Base-by-base conservation (phyloP, 1,140 invertebrate species). In the Acromyrmex charruanus region DNA sequence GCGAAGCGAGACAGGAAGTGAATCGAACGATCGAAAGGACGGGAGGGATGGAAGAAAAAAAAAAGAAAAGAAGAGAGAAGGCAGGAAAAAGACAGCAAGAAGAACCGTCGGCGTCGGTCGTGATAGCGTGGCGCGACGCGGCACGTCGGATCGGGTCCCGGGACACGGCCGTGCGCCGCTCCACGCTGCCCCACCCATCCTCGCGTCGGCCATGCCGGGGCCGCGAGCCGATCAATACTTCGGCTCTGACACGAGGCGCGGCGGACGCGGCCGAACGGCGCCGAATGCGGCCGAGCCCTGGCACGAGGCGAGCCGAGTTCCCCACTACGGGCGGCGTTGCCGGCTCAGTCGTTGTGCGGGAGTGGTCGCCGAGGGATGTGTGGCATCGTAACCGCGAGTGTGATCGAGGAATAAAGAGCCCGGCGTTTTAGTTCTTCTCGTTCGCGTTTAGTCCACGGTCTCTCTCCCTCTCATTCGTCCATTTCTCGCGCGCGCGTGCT, bases 281-380 rank as follows among this genome's bases (percentile, higher is more conserved):
- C 53, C 92, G 92, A 90, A 9, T 0, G 7, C 0, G 9, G 49
- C 84, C 90, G 92, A 92, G 84, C 82, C 89, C 90, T 87, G 87
- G 91, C 91, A 90, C 91, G 92, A 93, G 86, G 63, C 85, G 74
- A 80, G n/a, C 92, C 94, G 94, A 93, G 84, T 86, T 86, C 88
- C 89, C 90, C 91, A 86, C 92, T 87, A 89, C 81, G 85, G 84
- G 90, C 94, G 92, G 92, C 93, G 94, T 93, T 93, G 93, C 92
- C 92, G 93, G 93, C 92, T 94, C 95, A 95, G 95, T 95, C 94
- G 94, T 90, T 92, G 94, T 93, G 94, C 95, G 94, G 95, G 95
- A 95, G 95, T 95, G 94, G 95, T 95, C 94, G 93, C 77, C 81
- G 93, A 94, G 94, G 93, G 93, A 95, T 95, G 94, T 94, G 91